phyloP scores from a whole-genome alignment of 2,113 vertebrate genomes.

The Aptenodytes forsteri region DNA sequence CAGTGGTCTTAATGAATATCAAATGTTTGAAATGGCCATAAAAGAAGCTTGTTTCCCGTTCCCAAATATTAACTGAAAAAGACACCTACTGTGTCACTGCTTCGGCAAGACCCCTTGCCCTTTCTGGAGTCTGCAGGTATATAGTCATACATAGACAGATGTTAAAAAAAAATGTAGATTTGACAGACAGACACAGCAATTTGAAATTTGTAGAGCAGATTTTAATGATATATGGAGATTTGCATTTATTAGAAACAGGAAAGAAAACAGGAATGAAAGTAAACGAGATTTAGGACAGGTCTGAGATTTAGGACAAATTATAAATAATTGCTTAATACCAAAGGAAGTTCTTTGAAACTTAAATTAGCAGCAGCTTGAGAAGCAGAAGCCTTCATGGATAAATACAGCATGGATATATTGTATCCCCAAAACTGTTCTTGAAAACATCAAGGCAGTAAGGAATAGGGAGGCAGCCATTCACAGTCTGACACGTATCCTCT shows the following conservation, averaged over 20 bases:
- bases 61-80: background rate
- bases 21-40: background rate
- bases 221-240: background rate
- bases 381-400: background rate
- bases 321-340: slow-evolving; percentile 31
- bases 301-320: background rate
- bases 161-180: background rate
- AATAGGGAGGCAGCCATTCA: background rate
- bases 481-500: background rate
- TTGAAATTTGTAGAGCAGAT: background rate
- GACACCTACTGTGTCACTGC: background rate
- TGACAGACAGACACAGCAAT: background rate
- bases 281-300: background rate
- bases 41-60: background rate
- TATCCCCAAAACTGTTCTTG: background rate
- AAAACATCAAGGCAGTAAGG: background rate
- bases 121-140: background rate
- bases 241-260: background rate
- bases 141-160: background rate
- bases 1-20: background rate
- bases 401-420: background rate
- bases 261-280: background rate
- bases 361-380: slow-evolving; percentile 1
- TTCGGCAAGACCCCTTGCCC: background rate
- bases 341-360: slow-evolving; percentile 6